These are phyloP conservation scores for Leptopilina boulardi DNA, from an alignment of 1,140 invertebrate genomes.

Conservation along the genomic window DNA sequence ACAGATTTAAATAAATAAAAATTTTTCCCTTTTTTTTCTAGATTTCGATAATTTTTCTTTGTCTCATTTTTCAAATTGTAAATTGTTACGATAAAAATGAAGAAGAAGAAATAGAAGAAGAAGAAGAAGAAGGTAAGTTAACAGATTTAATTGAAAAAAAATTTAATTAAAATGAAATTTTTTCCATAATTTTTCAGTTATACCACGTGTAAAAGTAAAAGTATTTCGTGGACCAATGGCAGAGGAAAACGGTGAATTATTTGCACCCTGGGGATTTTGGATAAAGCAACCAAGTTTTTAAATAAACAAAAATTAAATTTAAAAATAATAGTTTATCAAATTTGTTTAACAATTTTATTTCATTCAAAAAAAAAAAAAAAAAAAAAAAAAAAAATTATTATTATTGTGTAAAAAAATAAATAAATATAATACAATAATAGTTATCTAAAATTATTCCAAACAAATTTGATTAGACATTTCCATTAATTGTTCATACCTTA, in stretches of 20 bases:
- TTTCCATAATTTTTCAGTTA: constrained; percentile 53
- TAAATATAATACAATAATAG: too few relatives aligned
- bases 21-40: not conserved
- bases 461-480: constrained; percentile 40
- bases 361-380: not conserved
- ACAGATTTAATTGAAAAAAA: constrained; percentile 3
- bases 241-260: constrained; percentile 77
- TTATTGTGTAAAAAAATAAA: too few relatives aligned
- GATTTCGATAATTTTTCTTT: not conserved
- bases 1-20: not conserved
- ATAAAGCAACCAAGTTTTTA: constrained; percentile 79
- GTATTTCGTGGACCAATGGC: constrained; percentile 82
- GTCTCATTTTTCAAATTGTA: not conserved
- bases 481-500: constrained; percentile 59
- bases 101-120: not conserved
- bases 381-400: too few relatives aligned
- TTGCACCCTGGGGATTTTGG: constrained; percentile 84
- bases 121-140: constrained; percentile 24
- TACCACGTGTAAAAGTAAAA: constrained; percentile 83
- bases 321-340: too few relatives aligned
- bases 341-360: not conserved
- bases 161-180: not conserved
- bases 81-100: not conserved
- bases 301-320: not conserved
- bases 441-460: not conserved